phyloP scores from a whole-genome alignment of 2,797 vertebrate species.

The Scolopax bukidnonensis region DNA sequence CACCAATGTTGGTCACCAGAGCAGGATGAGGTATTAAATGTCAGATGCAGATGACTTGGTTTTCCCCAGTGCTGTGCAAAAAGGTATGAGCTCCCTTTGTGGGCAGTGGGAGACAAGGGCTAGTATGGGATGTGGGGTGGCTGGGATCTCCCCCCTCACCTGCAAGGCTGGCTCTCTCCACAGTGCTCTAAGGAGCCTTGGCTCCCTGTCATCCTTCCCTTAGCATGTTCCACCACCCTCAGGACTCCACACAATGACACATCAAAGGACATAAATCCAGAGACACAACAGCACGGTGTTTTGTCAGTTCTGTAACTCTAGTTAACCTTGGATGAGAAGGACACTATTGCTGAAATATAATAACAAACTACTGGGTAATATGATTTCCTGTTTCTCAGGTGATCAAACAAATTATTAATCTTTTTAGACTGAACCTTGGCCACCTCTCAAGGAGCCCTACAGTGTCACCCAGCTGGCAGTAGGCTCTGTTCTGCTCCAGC shows the following conservation, averaged over 20 bases:
- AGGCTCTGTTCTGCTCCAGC: neutral
- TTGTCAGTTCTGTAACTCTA: neutral
- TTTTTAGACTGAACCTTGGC: neutral
- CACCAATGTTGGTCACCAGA: accelerated
- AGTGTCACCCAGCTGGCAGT: neutral
- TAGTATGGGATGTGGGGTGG: accelerated
- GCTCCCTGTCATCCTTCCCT: neutral
- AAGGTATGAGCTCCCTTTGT: neutral
- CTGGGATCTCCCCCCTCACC: neutral
- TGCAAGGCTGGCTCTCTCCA: neutral
- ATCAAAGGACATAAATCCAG: neutral
- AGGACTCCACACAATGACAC: neutral
- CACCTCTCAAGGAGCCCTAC: neutral
- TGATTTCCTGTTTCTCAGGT: neutral
- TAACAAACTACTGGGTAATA: slow-evolving; percentile 17
- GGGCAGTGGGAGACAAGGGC: neutral
- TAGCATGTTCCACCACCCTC: neutral
- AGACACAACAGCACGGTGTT: neutral
- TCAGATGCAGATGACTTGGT: neutral
- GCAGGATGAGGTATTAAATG: accelerated
- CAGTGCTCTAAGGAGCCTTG: neutral
- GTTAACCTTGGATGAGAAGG: neutral
- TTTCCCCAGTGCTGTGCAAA: neutral
- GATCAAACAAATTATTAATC: slow-evolving; percentile 25
- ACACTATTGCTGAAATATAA: neutral